Conservation (phyloP, 1,140 invertebrate genomes). For the Drosophila pseudoobscura region DNA sequence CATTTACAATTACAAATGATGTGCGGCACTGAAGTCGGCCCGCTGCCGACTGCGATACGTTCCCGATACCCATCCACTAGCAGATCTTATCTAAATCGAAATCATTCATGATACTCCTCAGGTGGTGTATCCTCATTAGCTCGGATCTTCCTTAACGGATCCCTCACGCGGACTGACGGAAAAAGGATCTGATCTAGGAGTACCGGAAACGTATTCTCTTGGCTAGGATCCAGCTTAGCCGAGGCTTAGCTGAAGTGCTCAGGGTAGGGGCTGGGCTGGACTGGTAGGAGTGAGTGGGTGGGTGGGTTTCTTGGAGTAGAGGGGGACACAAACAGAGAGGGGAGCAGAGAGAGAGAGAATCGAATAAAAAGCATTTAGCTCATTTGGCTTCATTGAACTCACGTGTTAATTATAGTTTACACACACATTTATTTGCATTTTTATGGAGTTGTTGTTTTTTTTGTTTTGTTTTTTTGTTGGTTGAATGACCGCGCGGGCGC, state of each 20-base stretch:
- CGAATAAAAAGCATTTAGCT: conserved; percentile 55
- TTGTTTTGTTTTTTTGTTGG: background rate
- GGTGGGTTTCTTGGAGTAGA: conserved; percentile 15
- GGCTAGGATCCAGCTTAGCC: no score
- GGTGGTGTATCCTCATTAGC: no score
- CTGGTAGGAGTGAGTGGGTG: conserved; percentile 18
- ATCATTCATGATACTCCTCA: no score
- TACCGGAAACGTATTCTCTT: no score
- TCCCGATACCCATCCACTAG: conserved; percentile 1
- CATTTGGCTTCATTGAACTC: conserved; percentile 62
- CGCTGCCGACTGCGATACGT: background rate
- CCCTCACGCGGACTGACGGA: no score
- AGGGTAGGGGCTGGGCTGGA: background rate
- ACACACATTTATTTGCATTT: conserved; percentile 62
- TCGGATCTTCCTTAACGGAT: no score
- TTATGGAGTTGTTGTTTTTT: conserved; percentile 39
- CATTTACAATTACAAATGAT: conserved; percentile 27
- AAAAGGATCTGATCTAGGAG: no score
- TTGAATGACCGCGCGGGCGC: conserved; percentile 12
- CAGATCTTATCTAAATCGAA: no score
- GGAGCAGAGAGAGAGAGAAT: conserved; percentile 25
- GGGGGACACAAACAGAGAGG: conserved; percentile 6
- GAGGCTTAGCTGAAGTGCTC: no score
- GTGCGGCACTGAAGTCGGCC: conserved; percentile 8
- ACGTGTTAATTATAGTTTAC: conserved; percentile 70